These are phyloP conservation scores for Cheirogaleus major DNA, from an alignment of 2,797 vertebrate genomes.

Conservation along the genomic window DNA sequence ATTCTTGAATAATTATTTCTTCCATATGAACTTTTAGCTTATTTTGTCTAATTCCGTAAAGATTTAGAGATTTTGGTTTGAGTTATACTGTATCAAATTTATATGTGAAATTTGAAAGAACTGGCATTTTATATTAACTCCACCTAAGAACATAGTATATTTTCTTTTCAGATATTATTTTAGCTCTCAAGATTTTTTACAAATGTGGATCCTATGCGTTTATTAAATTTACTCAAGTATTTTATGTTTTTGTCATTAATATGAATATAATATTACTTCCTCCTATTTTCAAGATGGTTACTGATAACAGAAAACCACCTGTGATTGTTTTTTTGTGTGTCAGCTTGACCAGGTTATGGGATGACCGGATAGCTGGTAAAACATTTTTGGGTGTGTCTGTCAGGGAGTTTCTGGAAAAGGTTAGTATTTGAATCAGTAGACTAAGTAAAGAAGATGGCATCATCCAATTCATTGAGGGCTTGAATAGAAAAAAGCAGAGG, in stretches of 20 bases:
- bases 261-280: not conserved
- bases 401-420: not conserved
- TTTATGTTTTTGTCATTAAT: not conserved
- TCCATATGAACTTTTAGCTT: not conserved
- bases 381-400: not conserved
- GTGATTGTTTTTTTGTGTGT: not conserved
- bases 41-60: not conserved
- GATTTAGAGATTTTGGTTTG: not conserved
- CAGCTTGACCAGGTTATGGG: not conserved
- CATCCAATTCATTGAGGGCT: not conserved
- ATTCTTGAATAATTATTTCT: not conserved
- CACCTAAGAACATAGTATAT: not conserved
- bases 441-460: not conserved
- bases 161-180: not conserved
- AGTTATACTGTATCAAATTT: not conserved
- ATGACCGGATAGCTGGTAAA: too few species aligned
- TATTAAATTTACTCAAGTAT: not conserved
- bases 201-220: not conserved
- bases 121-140: not conserved
- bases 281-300: slow-evolving; percentile 31
- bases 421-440: not conserved
- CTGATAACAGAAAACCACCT: not conserved
- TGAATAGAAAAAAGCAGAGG: not conserved
- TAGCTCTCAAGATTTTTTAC: not conserved
- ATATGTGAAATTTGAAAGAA: not conserved